Evolutionary conservation across 1,140 invertebrate genomes (phyloP).

Genomic region (Euura lappo): DNA sequence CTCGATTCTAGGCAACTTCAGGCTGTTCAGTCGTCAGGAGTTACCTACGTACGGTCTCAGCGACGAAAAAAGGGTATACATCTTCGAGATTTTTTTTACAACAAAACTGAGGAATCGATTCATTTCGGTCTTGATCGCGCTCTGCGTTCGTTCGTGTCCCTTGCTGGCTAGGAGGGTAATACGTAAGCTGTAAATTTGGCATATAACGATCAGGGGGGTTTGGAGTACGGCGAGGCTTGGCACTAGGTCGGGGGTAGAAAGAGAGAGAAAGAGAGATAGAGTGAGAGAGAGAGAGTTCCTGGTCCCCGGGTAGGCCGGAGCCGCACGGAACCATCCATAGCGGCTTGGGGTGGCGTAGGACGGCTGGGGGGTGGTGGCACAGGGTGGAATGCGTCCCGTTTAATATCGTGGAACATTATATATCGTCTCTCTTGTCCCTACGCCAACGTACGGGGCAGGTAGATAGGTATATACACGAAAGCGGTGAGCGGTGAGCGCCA

Average conservation of each 20-base stretch:
- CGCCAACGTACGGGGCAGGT: slow-evolving; percentile 25
- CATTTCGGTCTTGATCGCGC: neutral
- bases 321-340: slow-evolving; percentile 51
- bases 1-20: too few species aligned
- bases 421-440: slow-evolving; percentile 57
- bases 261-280: slow-evolving; percentile 8
- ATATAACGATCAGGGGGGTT: slow-evolving; percentile 49
- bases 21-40: too few species aligned
- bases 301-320: slow-evolving; percentile 16
- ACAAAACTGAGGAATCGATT: too few species aligned
- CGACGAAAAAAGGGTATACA: too few species aligned
- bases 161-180: slow-evolving; percentile 9
- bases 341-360: slow-evolving; percentile 44
- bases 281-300: slow-evolving; percentile 7
- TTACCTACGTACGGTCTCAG: too few species aligned
- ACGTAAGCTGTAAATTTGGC: slow-evolving; percentile 56
- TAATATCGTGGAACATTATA: slow-evolving; percentile 63
- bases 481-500: slow-evolving; percentile 16
- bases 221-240: neutral
- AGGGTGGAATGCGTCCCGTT: slow-evolving; percentile 60
- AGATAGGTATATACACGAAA: neutral
- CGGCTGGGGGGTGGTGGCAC: slow-evolving; percentile 38
- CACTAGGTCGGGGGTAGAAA: slow-evolving; percentile 12
- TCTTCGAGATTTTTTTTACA: too few species aligned
- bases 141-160: neutral